A percentile compares a stretch with the other conserved stretches of the same genome.
phyloP scores from a whole-genome alignment of 1,140 invertebrate species.

The Agrypnia vestita region DNA sequence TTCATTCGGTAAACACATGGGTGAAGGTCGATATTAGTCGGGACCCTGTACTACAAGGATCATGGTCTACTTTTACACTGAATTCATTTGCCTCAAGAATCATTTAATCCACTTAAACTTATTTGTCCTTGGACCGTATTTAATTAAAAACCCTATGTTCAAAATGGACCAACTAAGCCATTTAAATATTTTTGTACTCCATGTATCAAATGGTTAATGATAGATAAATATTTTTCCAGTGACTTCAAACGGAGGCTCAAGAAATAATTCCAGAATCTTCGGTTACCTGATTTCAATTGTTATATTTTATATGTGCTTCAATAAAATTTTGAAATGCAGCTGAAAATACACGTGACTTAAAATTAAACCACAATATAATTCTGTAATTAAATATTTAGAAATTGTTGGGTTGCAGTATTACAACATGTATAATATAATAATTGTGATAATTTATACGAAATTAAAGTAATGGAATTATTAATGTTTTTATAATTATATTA shows the following conservation, averaged over 20 bases:
- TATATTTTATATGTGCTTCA: slow-evolving; percentile 11
- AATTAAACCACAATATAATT: not conserved
- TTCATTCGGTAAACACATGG: too few species aligned
- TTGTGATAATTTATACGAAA: slow-evolving; percentile 55
- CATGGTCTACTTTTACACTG: too few species aligned
- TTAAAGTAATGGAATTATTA: slow-evolving; percentile 20
- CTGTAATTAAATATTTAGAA: slow-evolving; percentile 21
- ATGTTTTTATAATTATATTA: slow-evolving; percentile 7
- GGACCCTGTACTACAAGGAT: too few species aligned
- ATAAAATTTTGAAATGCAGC: slow-evolving; percentile 44
- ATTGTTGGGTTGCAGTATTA: not conserved
- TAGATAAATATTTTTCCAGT: slow-evolving; percentile 43
- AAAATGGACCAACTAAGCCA: too few species aligned
- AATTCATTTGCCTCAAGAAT: too few species aligned
- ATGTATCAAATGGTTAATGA: not conserved
- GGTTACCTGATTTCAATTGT: not conserved
- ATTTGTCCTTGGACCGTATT: too few species aligned
- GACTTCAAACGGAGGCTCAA: slow-evolving; percentile 35
- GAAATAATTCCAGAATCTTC: not conserved
- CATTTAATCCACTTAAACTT: too few species aligned
- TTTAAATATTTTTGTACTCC: too few species aligned
- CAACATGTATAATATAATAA: slow-evolving; percentile 29
- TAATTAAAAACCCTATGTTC: too few species aligned
- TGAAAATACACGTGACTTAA: slow-evolving; percentile 8
- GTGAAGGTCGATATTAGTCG: too few species aligned